Evolutionary conservation across 2,113 vertebrate species (phyloP).

Genomic region (Mellivora capensis): DNA sequence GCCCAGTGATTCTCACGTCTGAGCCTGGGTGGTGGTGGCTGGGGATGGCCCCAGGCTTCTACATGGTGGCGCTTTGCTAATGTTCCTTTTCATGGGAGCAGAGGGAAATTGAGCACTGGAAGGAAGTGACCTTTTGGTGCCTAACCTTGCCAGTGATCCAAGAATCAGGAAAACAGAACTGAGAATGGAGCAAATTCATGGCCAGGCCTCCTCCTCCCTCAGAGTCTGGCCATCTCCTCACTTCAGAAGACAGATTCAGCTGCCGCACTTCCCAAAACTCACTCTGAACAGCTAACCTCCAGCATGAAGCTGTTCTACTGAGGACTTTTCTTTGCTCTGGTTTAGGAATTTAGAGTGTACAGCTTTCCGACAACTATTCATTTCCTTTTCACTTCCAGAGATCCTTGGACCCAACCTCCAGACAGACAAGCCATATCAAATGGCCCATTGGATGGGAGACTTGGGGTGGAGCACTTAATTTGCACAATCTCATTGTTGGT

Average conservation of each 20-base stretch:
- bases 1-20: not conserved
- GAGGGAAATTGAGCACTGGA: not conserved
- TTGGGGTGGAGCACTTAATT: not conserved
- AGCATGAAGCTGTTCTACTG: fast-evolving
- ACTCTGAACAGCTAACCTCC: not conserved
- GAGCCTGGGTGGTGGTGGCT: too few species aligned
- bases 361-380: not conserved
- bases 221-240: not conserved
- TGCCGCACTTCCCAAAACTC: not conserved
- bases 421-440: not conserved
- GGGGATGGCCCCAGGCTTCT: not conserved
- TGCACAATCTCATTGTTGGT: not conserved
- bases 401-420: not conserved
- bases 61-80: not conserved
- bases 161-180: not conserved
- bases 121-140: not conserved
- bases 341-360: not conserved
- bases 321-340: not conserved
- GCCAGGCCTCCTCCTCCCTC: not conserved
- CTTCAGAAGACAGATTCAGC: not conserved
- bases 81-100: not conserved
- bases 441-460: not conserved
- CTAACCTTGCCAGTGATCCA: not conserved
- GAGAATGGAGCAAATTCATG: not conserved
- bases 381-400: not conserved